Conservation (phyloP, 2,888 invertebrate species). For the Spicauda simplicius region DNA sequence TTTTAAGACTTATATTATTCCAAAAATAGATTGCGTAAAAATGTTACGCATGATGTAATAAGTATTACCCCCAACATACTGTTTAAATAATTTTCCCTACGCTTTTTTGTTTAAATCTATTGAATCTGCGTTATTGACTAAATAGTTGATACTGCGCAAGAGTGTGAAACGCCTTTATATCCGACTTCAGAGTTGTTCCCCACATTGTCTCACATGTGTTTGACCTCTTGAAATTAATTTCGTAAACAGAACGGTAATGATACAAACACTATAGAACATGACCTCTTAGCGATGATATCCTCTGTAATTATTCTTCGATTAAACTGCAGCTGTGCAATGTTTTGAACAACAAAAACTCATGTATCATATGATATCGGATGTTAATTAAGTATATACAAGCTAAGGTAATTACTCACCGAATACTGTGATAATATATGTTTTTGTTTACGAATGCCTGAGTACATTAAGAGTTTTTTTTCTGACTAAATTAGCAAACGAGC, state of each 20-base stretch:
- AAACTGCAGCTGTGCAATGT: conserved; percentile 24
- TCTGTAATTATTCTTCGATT: conserved; percentile 32
- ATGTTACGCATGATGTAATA: no score
- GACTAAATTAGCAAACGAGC: no score
- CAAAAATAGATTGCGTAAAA: no score
- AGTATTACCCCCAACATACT: no score
- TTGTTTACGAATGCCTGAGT: background rate
- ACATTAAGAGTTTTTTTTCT: no score
- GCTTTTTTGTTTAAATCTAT: no score
- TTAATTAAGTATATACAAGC: background rate
- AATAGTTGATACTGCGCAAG: background rate
- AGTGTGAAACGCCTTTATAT: conserved; percentile 2
- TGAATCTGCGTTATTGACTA: no score
- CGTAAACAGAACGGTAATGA: conserved; percentile 23
- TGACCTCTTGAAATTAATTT: conserved; percentile 21
- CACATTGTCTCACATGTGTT: conserved; percentile 10
- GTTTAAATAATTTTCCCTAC: no score
- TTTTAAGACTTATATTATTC: no score
- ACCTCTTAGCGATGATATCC: conserved; percentile 18
- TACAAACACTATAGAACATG: conserved; percentile 1
- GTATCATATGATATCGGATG: conserved; percentile 12
- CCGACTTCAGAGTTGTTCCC: background rate
- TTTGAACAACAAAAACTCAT: conserved; percentile 20
- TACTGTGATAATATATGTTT: background rate
- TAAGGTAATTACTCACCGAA: background rate